Percentiles rank a stretch among this genome's conserved stretches.
These are phyloP conservation scores for Arctia plantaginis DNA, from an alignment of 2,888 invertebrate species.

Conservation along the genomic window DNA sequence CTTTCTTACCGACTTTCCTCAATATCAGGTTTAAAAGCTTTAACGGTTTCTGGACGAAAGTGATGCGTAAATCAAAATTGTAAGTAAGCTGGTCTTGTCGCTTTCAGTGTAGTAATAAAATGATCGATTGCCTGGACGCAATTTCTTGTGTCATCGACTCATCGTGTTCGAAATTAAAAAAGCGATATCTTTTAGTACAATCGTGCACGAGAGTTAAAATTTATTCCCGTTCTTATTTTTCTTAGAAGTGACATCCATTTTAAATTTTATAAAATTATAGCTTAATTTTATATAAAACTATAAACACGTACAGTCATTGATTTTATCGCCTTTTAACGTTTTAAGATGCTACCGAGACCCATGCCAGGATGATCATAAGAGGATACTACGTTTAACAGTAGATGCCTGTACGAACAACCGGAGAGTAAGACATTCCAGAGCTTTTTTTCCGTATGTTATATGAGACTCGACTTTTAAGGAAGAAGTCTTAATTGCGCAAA, in stretches of 20 bases:
- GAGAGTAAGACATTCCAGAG: too few species aligned
- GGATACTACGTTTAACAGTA: too few species aligned
- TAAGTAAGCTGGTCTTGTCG: conserved; percentile 61
- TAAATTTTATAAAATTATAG: too few species aligned
- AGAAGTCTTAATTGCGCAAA: too few species aligned
- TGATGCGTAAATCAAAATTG: conserved; percentile 77
- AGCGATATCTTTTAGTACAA: not conserved
- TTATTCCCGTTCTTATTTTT: not conserved
- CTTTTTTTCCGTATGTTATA: too few species aligned
- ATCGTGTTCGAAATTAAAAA: conserved; percentile 33
- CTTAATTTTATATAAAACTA: too few species aligned
- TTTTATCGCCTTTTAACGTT: too few species aligned
- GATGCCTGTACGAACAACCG: too few species aligned
- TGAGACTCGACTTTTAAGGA: too few species aligned
- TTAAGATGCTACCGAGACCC: too few species aligned
- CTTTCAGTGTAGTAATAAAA: conserved; percentile 59
- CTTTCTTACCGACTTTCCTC: conserved; percentile 77
- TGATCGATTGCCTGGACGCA: conserved; percentile 60
- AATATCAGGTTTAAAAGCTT: conserved; percentile 75
- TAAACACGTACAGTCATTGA: too few species aligned
- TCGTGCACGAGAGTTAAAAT: not conserved
- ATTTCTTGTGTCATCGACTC: conserved; percentile 41
- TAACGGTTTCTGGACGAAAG: conserved; percentile 82
- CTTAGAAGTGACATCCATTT: not conserved
- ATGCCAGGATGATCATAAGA: too few species aligned